Evolutionary conservation across 2,113 vertebrate genomes (phyloP), one percentile per base, ranked within the genome.

Genomic region (Caloenas nicobarica): DNA sequence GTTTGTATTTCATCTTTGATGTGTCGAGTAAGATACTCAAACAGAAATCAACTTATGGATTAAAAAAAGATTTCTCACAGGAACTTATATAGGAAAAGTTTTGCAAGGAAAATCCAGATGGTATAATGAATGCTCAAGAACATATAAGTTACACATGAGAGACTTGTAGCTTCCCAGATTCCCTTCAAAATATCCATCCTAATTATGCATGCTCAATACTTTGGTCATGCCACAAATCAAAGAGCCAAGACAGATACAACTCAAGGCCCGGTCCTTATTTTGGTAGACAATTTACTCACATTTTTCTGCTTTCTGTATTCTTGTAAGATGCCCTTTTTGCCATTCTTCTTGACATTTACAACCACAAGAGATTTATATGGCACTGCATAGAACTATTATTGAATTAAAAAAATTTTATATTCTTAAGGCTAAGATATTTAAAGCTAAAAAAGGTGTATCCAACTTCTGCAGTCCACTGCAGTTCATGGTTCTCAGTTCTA

Each of bases 251-350:
- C 24, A 58, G 9, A 8, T 17, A 11, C 8, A 60, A 71, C n/a
- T 3, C 0, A 1, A 50, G 33, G 8, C 0, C 3, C 8, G 33
- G 8, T 0, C 3, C 8, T 42, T 72, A 17, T 53, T 88, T 87
- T 40, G 46, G 12, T 19, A 44, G 33, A 34, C 2, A 72, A 51
- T 61, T 58, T 74, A n/a, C 7, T 25, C 6, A 34, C 13, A n/a
- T 28, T 11, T 25, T 81, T 86, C 33, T 38, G 15, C n/a, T 74
- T 81, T 69, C 46, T 22, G 23, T 34, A 58, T 25, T 4, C 81
- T 91, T 71, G 23, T 40, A 51, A 57, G 11, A 86, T 70, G n/a
- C 13, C 16, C 57, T 86, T 81, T 69, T 54, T 13, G 8, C 5
- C 23, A 11, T 23, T 87, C 9, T 34, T 85, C 34, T 84, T 81